Evolutionary conservation across 2,113 vertebrate species (phyloP).

Genomic region (Ctenomys sociabilis): DNA sequence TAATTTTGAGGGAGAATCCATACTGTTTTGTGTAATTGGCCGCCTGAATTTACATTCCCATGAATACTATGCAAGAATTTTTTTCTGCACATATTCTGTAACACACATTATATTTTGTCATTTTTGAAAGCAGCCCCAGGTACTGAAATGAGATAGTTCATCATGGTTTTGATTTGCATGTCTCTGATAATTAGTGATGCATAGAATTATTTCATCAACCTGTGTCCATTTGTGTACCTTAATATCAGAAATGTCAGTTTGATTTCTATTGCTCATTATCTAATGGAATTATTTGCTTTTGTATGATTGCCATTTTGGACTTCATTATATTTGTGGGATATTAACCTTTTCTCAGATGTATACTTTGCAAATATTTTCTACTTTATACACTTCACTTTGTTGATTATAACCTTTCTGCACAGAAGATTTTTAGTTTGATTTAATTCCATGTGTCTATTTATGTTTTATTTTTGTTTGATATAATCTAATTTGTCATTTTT

Average conservation of each 20-base stretch:
- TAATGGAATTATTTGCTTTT: neutral
- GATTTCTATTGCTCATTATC: neutral
- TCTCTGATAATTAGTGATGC: neutral
- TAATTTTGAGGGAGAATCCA: neutral
- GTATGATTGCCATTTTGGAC: neutral
- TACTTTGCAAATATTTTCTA: neutral
- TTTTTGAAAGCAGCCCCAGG: neutral
- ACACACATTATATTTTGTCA: neutral
- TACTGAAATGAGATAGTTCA: neutral
- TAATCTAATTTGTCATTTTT: neutral
- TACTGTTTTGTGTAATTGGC: neutral
- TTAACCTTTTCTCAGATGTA: neutral
- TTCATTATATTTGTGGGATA: neutral
- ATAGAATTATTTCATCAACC: neutral
- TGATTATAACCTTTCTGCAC: neutral
- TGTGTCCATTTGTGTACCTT: neutral
- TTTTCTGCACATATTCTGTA: neutral
- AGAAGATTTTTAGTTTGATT: neutral
- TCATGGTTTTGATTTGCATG: neutral
- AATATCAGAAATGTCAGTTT: neutral
- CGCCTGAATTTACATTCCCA: neutral
- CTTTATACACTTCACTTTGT: neutral
- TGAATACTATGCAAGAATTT: neutral
- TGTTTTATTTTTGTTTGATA: neutral
- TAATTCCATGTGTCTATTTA: neutral